Conservation (phyloP, 1,140 invertebrate genomes). For the Nephotettix cincticeps region DNA sequence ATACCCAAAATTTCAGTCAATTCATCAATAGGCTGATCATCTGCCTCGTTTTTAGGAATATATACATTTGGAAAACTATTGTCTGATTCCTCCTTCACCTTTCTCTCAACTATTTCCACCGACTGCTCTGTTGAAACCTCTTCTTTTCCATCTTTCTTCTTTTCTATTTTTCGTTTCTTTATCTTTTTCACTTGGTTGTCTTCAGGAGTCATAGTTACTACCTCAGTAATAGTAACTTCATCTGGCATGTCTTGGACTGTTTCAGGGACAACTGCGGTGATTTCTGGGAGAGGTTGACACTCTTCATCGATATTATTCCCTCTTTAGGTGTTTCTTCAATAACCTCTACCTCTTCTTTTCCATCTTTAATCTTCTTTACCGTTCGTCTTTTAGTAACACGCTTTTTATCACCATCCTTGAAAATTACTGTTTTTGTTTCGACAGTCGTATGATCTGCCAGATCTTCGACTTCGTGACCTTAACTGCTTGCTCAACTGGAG, state of each 20-base stretch:
- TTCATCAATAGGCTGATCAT: too few species aligned
- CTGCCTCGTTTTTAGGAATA: too few species aligned
- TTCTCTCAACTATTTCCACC: constrained; percentile 43
- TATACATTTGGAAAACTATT: too few species aligned
- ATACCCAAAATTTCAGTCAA: too few species aligned
- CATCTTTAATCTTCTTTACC: constrained; percentile 34
- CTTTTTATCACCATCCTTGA: constrained; percentile 41
- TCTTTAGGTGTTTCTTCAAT: constrained; percentile 31
- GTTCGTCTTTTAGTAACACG: constrained; percentile 44
- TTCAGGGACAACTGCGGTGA: constrained; percentile 16
- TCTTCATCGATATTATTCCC: constrained; percentile 23
- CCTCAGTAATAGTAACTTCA: constrained; percentile 31
- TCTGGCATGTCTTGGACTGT: constrained; percentile 25
- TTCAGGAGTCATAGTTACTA: constrained; percentile 37
- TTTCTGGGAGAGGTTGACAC: constrained; percentile 11
- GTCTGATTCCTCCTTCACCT: too few species aligned
- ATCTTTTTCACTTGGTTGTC: constrained; percentile 33
- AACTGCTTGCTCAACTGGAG: constrained; percentile 34
- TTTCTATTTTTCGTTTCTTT: constrained; percentile 43
- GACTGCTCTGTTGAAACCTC: constrained; percentile 38
- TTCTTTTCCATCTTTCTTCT: constrained; percentile 38
- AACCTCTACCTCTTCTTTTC: constrained; percentile 41
- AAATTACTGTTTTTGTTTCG: constrained; percentile 33
- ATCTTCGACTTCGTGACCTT: background rate
- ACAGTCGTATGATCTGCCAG: constrained; percentile 29